Conservation (phyloP, 2,888 invertebrate genomes). For the Parthenolecanium corni region DNA sequence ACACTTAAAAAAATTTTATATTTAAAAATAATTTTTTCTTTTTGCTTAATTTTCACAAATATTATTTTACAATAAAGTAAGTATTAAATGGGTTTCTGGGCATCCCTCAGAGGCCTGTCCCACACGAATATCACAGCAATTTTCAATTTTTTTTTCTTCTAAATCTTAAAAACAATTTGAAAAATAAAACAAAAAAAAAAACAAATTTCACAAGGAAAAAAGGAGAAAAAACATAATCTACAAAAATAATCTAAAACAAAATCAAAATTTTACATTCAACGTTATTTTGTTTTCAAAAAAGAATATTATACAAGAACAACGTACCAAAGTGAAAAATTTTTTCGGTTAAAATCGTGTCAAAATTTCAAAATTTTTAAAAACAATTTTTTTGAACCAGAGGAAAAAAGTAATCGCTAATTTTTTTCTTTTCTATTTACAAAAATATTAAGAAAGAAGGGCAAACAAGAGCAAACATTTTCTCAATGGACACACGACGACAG, state of each 20-base stretch:
- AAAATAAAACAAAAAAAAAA: conserved; percentile 15
- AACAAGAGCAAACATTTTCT: neutral
- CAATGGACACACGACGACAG: neutral
- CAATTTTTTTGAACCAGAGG: neutral
- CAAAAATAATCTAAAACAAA: conserved; percentile 9
- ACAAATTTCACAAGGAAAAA: conserved; percentile 10
- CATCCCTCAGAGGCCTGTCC: conserved; percentile 27
- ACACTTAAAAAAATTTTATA: neutral
- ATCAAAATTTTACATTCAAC: conserved; percentile 11
- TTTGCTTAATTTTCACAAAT: neutral
- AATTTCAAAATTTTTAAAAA: neutral
- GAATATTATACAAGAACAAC: too few relatives aligned
- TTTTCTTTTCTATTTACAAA: conserved; percentile 7
- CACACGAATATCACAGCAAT: conserved; percentile 29
- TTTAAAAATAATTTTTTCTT: neutral
- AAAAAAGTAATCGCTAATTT: neutral
- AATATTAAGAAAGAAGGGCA: neutral
- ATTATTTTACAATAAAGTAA: conserved; percentile 11
- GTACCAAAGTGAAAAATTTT: conserved; percentile 1
- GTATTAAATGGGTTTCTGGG: conserved; percentile 25
- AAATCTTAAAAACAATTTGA: neutral
- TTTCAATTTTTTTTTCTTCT: conserved; percentile 2
- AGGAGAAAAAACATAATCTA: conserved; percentile 12
- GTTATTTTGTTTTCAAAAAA: neutral
- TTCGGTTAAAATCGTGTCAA: neutral